Conservation (phyloP, 2,797 vertebrate species). For the Acanthopagrus latus region DNA sequence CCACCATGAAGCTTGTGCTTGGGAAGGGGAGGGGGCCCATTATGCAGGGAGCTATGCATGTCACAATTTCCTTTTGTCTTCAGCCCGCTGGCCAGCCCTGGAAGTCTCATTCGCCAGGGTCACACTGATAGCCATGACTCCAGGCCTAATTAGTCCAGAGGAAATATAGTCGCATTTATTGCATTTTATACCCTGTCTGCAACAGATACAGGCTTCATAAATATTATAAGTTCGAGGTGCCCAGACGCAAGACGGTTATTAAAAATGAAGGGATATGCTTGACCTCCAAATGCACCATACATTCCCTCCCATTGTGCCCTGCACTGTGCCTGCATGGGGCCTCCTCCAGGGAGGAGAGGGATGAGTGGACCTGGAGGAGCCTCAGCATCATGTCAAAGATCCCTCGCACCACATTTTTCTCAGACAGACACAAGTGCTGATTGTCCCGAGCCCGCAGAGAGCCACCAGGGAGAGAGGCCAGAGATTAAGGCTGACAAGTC, state of each 20-base stretch:
- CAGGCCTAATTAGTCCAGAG: conserved; percentile 66
- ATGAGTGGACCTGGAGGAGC: conserved; percentile 53
- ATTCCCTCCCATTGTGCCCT: conserved; percentile 36
- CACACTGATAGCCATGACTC: conserved; percentile 59
- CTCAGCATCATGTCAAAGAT: conserved; percentile 56
- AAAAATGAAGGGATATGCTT: conserved; percentile 67
- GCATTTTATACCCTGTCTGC: conserved; percentile 59
- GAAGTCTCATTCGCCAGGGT: conserved; percentile 56
- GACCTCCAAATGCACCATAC: conserved; percentile 55
- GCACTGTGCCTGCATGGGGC: conserved; percentile 15
- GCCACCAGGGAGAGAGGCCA: conserved; percentile 62
- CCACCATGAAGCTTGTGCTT: conserved; percentile 47
- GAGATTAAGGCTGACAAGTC: conserved; percentile 73
- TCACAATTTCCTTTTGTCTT: conserved; percentile 72
- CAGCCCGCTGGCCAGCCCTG: conserved; percentile 12
- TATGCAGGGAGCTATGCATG: conserved; percentile 63
- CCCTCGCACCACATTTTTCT: conserved; percentile 52
- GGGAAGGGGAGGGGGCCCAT: conserved; percentile 42
- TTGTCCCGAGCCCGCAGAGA: conserved; percentile 66
- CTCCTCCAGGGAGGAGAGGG: conserved; percentile 39
- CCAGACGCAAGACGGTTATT: conserved; percentile 51
- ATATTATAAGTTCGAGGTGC: conserved; percentile 59
- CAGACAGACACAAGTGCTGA: conserved; percentile 72
- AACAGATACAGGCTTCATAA: conserved; percentile 61
- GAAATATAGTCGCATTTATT: conserved; percentile 58